Conservation (phyloP, 2,797 vertebrate species). For the Esox masquinongy region DNA sequence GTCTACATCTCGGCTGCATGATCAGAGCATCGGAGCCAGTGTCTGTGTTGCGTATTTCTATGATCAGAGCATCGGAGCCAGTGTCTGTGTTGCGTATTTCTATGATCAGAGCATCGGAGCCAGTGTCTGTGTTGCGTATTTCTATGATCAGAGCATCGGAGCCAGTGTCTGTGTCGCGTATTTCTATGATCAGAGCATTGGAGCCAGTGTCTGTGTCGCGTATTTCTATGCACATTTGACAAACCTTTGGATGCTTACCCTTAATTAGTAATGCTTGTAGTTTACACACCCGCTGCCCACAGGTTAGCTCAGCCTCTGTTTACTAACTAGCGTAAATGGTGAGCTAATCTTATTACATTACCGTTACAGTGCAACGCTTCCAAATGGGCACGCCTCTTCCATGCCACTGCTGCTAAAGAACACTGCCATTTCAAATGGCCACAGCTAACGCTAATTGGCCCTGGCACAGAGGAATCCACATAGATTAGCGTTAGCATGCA, state of each 20-base stretch:
- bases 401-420: constrained; percentile 19
- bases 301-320: constrained; percentile 30
- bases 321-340: constrained; percentile 64
- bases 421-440: constrained; percentile 17
- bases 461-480: constrained; percentile 39
- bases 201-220: background rate
- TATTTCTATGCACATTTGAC: background rate
- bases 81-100: background rate
- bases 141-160: too few relatives aligned
- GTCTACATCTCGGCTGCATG: too few relatives aligned
- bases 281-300: constrained; percentile 54
- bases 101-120: too few relatives aligned
- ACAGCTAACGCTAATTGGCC: constrained; percentile 42
- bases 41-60: too few relatives aligned
- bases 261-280: constrained; percentile 42
- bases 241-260: too few relatives aligned
- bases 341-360: constrained; percentile 52
- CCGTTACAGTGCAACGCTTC: constrained; percentile 49
- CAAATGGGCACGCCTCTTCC: constrained; percentile 32
- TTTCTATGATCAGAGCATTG: too few relatives aligned
- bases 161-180: too few relatives aligned
- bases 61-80: too few relatives aligned
- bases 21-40: too few relatives aligned
- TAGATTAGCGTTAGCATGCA: constrained; percentile 58
- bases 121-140: background rate